phyloP scores from a whole-genome alignment of 2,888 invertebrate species.

The Apotomis turbidana region DNA sequence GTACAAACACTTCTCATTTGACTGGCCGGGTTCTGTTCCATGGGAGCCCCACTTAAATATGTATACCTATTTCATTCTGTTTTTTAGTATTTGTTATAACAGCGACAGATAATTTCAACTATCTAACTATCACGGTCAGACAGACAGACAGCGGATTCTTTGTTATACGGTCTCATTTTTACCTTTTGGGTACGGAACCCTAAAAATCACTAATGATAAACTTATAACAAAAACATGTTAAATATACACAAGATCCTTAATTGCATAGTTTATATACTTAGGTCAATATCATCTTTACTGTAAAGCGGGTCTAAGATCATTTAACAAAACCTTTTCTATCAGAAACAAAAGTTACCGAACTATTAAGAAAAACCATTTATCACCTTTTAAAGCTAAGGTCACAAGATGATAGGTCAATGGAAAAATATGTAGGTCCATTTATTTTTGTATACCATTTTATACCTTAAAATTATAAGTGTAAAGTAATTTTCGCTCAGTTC shows the following conservation, averaged over 20 bases:
- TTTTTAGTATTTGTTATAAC: too few species aligned
- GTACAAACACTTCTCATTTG: too few species aligned
- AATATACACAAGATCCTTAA: background rate
- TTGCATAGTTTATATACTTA: background rate
- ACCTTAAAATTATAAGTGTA: background rate
- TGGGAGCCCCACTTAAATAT: too few species aligned
- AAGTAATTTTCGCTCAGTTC: background rate
- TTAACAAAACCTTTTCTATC: background rate
- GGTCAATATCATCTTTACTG: conserved; percentile 3
- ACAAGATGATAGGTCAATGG: background rate
- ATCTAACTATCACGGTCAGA: too few species aligned
- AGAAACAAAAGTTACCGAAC: background rate
- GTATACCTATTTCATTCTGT: too few species aligned
- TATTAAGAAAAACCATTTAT: conserved; percentile 13
- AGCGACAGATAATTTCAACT: too few species aligned
- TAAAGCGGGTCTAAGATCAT: background rate
- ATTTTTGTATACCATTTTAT: background rate
- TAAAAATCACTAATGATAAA: background rate
- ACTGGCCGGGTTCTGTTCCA: too few species aligned
- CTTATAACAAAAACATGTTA: background rate
- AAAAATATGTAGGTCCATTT: background rate
- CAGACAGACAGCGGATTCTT: too few species aligned
- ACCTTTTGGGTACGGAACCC: background rate
- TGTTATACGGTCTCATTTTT: too few species aligned
- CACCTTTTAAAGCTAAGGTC: conserved; percentile 8